phyloP scores from a whole-genome alignment of 2,113 vertebrate genomes.

The Raja brachyura region DNA sequence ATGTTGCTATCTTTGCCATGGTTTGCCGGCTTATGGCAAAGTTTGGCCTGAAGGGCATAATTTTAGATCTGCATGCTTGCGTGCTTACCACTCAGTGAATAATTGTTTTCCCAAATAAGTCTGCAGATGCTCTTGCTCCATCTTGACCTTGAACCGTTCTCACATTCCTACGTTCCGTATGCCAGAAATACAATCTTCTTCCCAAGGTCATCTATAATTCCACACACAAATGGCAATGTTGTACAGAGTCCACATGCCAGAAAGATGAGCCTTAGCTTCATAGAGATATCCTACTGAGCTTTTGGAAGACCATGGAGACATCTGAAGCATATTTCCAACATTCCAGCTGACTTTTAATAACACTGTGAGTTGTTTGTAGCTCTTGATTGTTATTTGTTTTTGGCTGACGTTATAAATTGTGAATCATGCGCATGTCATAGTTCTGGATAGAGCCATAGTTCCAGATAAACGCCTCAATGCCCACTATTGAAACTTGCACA shows the following conservation, averaged over 20 bases:
- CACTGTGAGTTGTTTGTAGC: conserved; percentile 24
- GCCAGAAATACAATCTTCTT: background rate
- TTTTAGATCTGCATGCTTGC: background rate
- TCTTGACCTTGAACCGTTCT: background rate
- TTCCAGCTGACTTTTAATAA: conserved; percentile 20
- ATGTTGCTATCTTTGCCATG: too few relatives aligned
- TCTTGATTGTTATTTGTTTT: conserved; percentile 29
- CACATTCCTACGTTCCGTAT: background rate
- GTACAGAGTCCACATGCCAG: background rate
- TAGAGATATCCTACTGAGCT: background rate
- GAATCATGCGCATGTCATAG: background rate
- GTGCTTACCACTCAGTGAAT: background rate
- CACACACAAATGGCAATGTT: background rate
- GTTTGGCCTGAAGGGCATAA: background rate
- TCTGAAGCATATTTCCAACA: conserved; percentile 16
- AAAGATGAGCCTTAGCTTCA: background rate
- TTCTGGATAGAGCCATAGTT: background rate
- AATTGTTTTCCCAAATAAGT: background rate
- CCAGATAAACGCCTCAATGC: background rate
- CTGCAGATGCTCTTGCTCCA: background rate
- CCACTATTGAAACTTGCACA: background rate
- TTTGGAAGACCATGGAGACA: conserved; percentile 23
- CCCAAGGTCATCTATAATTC: background rate
- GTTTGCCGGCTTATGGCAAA: background rate
- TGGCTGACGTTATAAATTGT: conserved; percentile 14